Conservation (phyloP, 2,888 invertebrate genomes). For the Agonopterix heracliana region DNA sequence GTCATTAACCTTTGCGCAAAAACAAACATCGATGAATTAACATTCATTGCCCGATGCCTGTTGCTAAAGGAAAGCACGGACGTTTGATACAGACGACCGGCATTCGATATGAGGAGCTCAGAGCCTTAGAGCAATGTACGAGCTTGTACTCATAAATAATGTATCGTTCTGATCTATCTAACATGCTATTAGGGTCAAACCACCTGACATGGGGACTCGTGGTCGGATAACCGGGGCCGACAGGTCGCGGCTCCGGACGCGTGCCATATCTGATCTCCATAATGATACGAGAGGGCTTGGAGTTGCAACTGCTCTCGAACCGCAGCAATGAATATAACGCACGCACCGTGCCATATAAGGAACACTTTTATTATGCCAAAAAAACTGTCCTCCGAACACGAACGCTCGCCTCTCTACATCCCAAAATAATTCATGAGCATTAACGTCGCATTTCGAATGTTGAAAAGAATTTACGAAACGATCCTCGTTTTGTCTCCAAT, state of each 20-base stretch:
- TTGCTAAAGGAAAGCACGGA: conserved; percentile 1
- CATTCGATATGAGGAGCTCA: conserved; percentile 2
- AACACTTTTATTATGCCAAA: conserved; percentile 11
- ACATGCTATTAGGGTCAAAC: conserved; percentile 27
- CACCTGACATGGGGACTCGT: conserved; percentile 31
- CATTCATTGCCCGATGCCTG: conserved; percentile 1
- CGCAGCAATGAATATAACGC: conserved; percentile 10
- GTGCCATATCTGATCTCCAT: conserved; percentile 39
- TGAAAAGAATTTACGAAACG: neutral
- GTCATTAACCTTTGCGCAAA: neutral
- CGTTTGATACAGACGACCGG: neutral
- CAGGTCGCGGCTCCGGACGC: conserved; percentile 28
- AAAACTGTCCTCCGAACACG: conserved; percentile 22
- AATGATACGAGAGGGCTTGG: conserved; percentile 28
- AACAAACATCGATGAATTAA: conserved; percentile 2
- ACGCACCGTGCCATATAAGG: conserved; percentile 18
- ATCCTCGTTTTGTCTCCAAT: neutral
- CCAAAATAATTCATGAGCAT: conserved; percentile 25
- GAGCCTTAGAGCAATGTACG: neutral
- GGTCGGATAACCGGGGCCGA: conserved; percentile 28
- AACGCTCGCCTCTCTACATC: conserved; percentile 13
- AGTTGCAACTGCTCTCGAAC: neutral
- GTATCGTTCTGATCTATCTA: conserved; percentile 21
- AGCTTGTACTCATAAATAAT: conserved; percentile 20
- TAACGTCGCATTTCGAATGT: conserved; percentile 4